These are phyloP conservation scores for Clarias magur DNA, from an alignment of 2,113 vertebrate species.

Conservation along the genomic window DNA sequence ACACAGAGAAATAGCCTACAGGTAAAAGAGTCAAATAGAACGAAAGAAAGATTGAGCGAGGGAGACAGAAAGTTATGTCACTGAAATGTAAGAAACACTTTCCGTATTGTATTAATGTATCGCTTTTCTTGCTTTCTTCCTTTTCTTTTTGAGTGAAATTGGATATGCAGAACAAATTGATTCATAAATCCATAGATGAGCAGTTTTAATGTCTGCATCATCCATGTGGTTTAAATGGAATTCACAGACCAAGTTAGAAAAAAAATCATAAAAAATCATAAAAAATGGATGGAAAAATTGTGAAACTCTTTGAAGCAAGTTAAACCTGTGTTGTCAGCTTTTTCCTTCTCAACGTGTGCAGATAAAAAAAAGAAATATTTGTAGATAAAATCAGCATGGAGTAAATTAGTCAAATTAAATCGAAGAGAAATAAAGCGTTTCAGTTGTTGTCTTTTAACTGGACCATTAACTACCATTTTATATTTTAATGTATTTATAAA, in stretches of 20 bases:
- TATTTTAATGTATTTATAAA: too few relatives aligned
- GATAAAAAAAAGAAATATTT: neutral
- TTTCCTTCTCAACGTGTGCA: conserved; percentile 1
- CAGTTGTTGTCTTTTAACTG: neutral
- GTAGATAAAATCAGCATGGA: conserved; percentile 20
- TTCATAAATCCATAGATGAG: conserved; percentile 66
- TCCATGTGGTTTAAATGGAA: conserved; percentile 68
- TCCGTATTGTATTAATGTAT: conserved; percentile 44
- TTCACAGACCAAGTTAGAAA: conserved; percentile 54
- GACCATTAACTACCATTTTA: neutral
- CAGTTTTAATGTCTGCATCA: conserved; percentile 65
- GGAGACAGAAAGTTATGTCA: neutral
- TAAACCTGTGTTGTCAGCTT: too few relatives aligned
- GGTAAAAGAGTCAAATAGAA: neutral
- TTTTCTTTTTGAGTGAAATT: conserved; percentile 48
- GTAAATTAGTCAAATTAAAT: conserved; percentile 46
- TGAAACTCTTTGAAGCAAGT: conserved; percentile 40
- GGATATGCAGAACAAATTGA: conserved; percentile 72
- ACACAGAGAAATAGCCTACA: conserved; percentile 6
- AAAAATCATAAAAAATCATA: too few relatives aligned
- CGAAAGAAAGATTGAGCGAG: conserved; percentile 13
- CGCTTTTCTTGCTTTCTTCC: conserved; percentile 48
- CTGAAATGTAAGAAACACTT: neutral
- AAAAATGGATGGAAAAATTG: conserved; percentile 16
- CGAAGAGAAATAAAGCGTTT: conserved; percentile 8